Evolutionary conservation across 2,888 invertebrate genomes (phyloP).

Genomic region (Sisyra nigra): DNA sequence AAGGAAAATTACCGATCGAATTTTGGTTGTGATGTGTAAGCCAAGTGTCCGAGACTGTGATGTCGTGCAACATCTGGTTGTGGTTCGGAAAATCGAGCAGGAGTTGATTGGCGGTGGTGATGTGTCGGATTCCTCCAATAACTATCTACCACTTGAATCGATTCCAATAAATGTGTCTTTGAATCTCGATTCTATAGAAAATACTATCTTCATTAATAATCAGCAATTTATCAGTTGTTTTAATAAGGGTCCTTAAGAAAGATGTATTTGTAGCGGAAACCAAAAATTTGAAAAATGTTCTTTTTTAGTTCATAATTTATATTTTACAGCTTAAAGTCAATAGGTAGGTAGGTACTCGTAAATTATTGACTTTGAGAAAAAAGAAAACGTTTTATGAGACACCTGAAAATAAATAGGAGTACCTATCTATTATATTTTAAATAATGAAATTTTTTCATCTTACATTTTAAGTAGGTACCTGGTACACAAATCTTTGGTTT

Average conservation of each 20-base stretch:
- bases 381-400: too few relatives aligned
- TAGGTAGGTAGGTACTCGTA: too few relatives aligned
- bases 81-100: slow-evolving; percentile 27
- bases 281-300: too few relatives aligned
- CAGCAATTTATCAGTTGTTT: neutral
- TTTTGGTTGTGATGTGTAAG: slow-evolving; percentile 27
- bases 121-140: slow-evolving; percentile 28
- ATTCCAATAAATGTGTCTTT: slow-evolving; percentile 26
- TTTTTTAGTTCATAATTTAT: too few relatives aligned
- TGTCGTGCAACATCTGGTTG: slow-evolving; percentile 27
- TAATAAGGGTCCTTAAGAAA: neutral
- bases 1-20: slow-evolving; percentile 22
- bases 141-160: slow-evolving; percentile 28
- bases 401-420: too few relatives aligned
- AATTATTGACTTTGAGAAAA: too few relatives aligned
- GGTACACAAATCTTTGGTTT: too few relatives aligned
- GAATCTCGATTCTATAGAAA: slow-evolving; percentile 25
- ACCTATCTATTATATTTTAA: too few relatives aligned
- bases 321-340: too few relatives aligned
- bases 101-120: slow-evolving; percentile 27
- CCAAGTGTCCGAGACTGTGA: slow-evolving; percentile 28
- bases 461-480: too few relatives aligned
- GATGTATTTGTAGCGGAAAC: neutral
- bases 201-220: neutral
- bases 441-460: too few relatives aligned